Evolutionary conservation across 2,113 vertebrate species (phyloP).

Genomic region (Cnemophilus loriae): DNA sequence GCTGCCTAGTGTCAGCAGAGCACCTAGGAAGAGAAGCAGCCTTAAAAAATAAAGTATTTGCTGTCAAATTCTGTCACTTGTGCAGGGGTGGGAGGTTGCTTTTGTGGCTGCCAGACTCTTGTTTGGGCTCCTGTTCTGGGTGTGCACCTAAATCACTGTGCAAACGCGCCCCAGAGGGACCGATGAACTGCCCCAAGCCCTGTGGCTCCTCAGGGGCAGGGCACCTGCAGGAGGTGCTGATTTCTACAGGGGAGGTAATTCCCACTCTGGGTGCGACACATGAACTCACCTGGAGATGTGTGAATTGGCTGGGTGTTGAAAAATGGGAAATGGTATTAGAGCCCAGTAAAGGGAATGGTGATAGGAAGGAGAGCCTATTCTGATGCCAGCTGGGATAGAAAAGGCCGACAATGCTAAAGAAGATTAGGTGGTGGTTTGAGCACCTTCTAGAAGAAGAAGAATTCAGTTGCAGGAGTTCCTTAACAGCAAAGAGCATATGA

Average conservation of each 20-base stretch:
- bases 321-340: background rate
- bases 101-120: background rate
- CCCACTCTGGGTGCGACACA: background rate
- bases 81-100: background rate
- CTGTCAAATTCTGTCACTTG: background rate
- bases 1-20: background rate
- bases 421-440: background rate
- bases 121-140: background rate
- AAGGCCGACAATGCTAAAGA: background rate
- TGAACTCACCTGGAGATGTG: background rate
- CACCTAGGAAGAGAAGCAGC: background rate
- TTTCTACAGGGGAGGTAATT: background rate
- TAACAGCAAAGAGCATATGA: background rate
- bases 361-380: background rate
- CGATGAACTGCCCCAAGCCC: background rate
- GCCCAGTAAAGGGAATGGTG: background rate
- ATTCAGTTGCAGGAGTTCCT: background rate
- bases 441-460: background rate
- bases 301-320: background rate
- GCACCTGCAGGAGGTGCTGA: background rate
- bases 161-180: accelerated
- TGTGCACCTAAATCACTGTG: no score
- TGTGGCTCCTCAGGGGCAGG: background rate
- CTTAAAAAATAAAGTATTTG: background rate
- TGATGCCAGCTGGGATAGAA: background rate